phyloP scores from a whole-genome alignment of 2,113 vertebrate species.

The Peromyscus polionotus region DNA sequence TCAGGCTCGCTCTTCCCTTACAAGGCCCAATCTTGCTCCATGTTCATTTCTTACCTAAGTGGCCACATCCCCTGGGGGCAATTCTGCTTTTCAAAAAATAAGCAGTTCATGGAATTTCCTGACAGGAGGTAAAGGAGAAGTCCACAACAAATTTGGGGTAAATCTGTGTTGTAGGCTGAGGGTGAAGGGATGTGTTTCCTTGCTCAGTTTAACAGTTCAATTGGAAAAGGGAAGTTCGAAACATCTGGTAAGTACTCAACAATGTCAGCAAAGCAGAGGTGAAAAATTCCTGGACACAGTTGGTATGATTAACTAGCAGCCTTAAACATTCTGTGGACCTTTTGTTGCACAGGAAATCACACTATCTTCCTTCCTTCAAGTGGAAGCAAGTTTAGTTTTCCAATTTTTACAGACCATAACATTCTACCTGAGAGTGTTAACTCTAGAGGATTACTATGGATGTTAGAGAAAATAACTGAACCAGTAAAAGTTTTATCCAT shows the following conservation, averaged over 20 bases:
- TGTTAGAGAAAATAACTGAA: background rate
- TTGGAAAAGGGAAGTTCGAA: background rate
- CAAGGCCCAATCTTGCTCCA: background rate
- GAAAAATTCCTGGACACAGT: background rate
- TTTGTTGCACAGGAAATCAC: background rate
- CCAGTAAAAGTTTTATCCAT: background rate
- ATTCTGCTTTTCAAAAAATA: background rate
- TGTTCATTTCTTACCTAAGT: background rate
- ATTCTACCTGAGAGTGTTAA: constrained; percentile 25
- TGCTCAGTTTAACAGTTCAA: background rate
- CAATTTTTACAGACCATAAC: background rate
- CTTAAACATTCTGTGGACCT: background rate
- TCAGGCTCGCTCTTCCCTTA: background rate
- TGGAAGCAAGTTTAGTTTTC: background rate
- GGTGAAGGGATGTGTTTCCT: background rate
- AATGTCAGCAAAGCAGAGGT: background rate
- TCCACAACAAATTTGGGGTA: background rate
- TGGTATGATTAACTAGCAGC: background rate
- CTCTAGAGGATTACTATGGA: background rate
- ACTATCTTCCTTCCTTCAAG: background rate
- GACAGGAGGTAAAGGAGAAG: background rate
- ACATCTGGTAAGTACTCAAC: background rate
- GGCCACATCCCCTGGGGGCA: background rate
- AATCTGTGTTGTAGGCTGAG: background rate
- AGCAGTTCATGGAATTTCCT: background rate